Evolutionary conservation across 2,113 vertebrate genomes (phyloP).

Genomic region (Bambusicola thoracicus): DNA sequence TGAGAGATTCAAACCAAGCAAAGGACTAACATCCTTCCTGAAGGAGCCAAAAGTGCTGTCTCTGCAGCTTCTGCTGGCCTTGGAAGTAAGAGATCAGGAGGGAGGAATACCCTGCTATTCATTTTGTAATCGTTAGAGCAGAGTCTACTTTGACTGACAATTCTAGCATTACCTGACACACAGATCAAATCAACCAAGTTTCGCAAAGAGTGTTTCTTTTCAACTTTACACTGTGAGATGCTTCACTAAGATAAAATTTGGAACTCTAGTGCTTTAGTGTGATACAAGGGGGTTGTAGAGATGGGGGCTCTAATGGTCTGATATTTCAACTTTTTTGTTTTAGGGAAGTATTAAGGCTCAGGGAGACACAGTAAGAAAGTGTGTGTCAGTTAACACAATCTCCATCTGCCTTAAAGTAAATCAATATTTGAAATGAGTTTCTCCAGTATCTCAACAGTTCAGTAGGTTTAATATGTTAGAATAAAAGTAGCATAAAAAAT

Average conservation of each 20-base stretch:
- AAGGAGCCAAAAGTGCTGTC: constrained; percentile 18
- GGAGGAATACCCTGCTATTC: not conserved
- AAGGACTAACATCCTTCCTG: not conserved
- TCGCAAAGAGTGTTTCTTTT: not conserved
- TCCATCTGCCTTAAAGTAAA: not conserved
- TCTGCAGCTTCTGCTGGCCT: constrained; percentile 43
- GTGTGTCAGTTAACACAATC: not conserved
- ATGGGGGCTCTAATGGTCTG: too few species aligned
- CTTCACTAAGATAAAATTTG: not conserved
- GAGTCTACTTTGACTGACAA: not conserved
- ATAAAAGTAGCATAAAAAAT: not conserved
- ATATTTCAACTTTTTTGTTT: not conserved
- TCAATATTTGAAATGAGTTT: not conserved
- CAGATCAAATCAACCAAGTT: not conserved
- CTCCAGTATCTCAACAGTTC: not conserved
- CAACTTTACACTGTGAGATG: not conserved
- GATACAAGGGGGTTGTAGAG: not conserved
- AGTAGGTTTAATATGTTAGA: not conserved
- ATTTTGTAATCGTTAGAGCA: not conserved
- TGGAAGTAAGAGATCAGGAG: not conserved
- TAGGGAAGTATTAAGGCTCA: not conserved
- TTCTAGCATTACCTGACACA: not conserved
- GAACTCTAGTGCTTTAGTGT: not conserved
- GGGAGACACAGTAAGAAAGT: not conserved
- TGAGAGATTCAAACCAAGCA: constrained; percentile 29